Percentiles rank a stretch among this genome's conserved stretches.
These are phyloP conservation scores for Pardosa pseudoannulata DNA, from an alignment of 2,888 invertebrate species.

Conservation along the genomic window DNA sequence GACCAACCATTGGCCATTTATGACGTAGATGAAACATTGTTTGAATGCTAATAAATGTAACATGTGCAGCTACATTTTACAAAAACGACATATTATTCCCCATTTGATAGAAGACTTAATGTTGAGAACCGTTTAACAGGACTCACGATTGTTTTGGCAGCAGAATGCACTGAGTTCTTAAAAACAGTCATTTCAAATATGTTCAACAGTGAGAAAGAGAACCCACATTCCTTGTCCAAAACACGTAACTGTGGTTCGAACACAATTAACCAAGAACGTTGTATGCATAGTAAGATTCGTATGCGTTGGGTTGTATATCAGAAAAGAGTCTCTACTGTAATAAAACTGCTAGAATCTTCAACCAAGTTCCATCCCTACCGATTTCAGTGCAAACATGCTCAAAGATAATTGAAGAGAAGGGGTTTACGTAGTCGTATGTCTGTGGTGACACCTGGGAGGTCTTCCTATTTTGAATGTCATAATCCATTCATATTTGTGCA, in stretches of 20 bases:
- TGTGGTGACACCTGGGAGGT: no score
- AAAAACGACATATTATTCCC: background rate
- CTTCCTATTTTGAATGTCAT: background rate
- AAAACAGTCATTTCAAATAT: background rate
- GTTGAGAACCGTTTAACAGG: background rate
- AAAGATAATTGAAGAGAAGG: constrained; percentile 9
- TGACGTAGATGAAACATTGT: background rate
- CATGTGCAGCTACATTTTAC: background rate
- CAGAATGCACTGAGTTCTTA: background rate
- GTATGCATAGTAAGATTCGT: background rate
- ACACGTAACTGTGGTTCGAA: background rate
- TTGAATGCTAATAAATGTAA: background rate
- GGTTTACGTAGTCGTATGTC: background rate
- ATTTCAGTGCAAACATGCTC: background rate
- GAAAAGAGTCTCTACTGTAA: background rate
- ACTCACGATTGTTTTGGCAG: background rate
- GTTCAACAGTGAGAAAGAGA: background rate
- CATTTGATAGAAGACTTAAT: background rate
- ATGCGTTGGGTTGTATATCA: background rate
- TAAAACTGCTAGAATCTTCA: background rate
- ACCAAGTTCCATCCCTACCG: background rate
- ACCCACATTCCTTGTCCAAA: background rate
- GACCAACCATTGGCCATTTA: no score
- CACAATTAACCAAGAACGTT: background rate
- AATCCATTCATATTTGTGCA: background rate